Percentiles rank a stretch among this genome's conserved stretches.
Evolutionary conservation across 2,888 invertebrate genomes (phyloP).

Genomic region (Clitarchus hookeri): DNA sequence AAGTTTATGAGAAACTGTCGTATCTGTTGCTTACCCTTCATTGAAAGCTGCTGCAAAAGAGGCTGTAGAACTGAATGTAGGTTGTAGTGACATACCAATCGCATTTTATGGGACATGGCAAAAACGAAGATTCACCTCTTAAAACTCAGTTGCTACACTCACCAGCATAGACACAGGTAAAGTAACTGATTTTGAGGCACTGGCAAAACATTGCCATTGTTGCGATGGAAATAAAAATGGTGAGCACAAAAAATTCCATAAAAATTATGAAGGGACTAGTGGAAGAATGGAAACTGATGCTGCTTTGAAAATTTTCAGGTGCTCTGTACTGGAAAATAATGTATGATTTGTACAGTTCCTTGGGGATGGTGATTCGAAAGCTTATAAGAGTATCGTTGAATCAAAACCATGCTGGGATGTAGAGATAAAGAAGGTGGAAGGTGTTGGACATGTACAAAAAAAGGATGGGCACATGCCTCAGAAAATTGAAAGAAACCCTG

Average conservation of each 20-base stretch:
- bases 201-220: not conserved
- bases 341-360: not conserved
- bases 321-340: not conserved
- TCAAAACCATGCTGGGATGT: not conserved
- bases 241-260: not conserved
- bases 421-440: not conserved
- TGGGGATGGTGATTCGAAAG: not conserved
- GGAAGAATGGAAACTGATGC: not conserved
- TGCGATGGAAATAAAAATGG: not conserved
- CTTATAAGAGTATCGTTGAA: not conserved
- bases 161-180: conserved; percentile 19
- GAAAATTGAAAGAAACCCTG: too few relatives aligned
- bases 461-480: too few relatives aligned
- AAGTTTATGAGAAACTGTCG: not conserved
- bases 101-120: not conserved
- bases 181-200: conserved; percentile 8
- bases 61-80: conserved; percentile 10
- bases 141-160: conserved; percentile 6
- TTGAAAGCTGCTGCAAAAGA: not conserved
- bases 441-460: not conserved
- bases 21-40: not conserved
- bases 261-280: not conserved
- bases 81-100: conserved; percentile 2
- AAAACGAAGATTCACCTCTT: not conserved
- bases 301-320: not conserved